Conservation (phyloP, 2,888 invertebrate genomes). For the Leptura quadrifasciata region DNA sequence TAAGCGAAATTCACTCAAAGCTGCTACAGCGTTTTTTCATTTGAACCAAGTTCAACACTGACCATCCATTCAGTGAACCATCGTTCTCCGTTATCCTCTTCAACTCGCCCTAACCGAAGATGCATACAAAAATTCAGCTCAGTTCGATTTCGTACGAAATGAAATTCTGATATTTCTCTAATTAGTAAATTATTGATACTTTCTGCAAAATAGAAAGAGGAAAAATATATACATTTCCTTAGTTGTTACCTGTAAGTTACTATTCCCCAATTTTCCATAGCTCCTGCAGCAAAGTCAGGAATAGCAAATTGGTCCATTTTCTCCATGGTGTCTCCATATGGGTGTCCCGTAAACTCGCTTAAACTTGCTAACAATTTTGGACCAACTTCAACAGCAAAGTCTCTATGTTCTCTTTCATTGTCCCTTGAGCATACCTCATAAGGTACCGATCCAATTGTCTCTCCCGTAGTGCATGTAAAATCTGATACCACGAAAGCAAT, state of each 20-base stretch:
- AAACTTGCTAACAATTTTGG: conserved; percentile 51
- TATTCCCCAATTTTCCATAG: conserved; percentile 43
- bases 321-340: conserved; percentile 29
- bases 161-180: too few relatives aligned
- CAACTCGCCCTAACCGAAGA: too few relatives aligned
- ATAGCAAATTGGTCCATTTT: conserved; percentile 40
- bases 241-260: conserved; percentile 35
- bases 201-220: too few relatives aligned
- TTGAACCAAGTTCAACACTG: too few relatives aligned
- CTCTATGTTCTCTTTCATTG: conserved; percentile 45
- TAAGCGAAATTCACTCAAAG: too few relatives aligned
- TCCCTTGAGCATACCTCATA: conserved; percentile 56
- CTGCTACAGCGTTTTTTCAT: too few relatives aligned
- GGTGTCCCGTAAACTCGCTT: conserved; percentile 50
- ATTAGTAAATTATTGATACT: too few relatives aligned
- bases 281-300: conserved; percentile 35
- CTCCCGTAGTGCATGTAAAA: conserved; percentile 54
- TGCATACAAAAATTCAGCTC: too few relatives aligned
- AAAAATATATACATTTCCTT: background rate
- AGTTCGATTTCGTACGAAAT: too few relatives aligned
- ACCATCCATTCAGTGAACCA: too few relatives aligned
- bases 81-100: too few relatives aligned
- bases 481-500: conserved; percentile 57
- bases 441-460: conserved; percentile 41
- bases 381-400: conserved; percentile 51